Evolutionary conservation across 2,888 invertebrate genomes (phyloP), one percentile per base, ranked within the genome.

Genomic region (Holacanthella duospinosa): DNA sequence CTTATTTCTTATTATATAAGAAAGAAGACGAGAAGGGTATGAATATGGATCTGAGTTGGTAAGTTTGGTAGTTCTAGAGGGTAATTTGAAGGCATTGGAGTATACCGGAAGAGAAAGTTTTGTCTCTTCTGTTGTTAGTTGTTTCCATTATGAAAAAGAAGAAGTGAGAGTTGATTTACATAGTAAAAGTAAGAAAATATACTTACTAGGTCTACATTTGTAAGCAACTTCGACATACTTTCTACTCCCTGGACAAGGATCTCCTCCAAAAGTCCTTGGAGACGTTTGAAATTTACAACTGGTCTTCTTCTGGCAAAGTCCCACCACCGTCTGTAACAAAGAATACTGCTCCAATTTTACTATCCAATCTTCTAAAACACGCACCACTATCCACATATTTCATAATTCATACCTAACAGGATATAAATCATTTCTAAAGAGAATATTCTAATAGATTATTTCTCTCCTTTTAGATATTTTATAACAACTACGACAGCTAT

Each of bases 201-300:
- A 87, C 89, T 90, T 82, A 95, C 95, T 90, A 76, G 96, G 96
- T 79, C 91, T 85, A 82, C 96, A 96, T 80, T 94, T 94, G 81
- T 93, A 96, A 74, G 91, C 91, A 70, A 95, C 91, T 81, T 94
- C 93, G 71, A 94, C 89, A 81, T 92, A 94, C 79, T 95, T 93
- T 70, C 88, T 83, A 65, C 89, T 86, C 26, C 88, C 87, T 16
- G 93, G 93, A 77, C 95, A 96, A 0, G 94, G 93, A 80, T 96
- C 94, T 1, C 86, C 86, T 27, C 89, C 89, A 75, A 92, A 89
- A 57, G 89, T 88, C 76, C 86, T 85, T n/a, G 92, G 87, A 74
- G 86, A 87, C 61, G 93, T 91, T 77, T 88, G 86, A 77, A 96
- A 88, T 77, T 88, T 88, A 81, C 96, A 96, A 76, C 88, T 87